A percentile compares a stretch with the other conserved stretches of the same genome.
Evolutionary conservation across 2,797 vertebrate species (phyloP).

Genomic region (Ptychobarbus kaznakovi): DNA sequence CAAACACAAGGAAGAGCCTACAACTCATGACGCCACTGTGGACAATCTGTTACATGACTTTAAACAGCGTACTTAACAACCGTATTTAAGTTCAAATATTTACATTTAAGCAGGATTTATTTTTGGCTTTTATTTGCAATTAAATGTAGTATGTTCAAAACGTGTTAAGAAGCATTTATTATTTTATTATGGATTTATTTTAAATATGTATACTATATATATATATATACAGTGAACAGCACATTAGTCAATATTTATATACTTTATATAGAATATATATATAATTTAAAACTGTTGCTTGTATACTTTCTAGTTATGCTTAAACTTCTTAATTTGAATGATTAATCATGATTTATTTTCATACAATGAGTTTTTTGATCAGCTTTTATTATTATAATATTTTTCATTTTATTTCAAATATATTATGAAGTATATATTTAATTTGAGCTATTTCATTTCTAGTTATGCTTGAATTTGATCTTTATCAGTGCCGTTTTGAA

Average conservation of each 20-base stretch:
- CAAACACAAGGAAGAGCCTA: slow-evolving; percentile 59
- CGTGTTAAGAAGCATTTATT: background rate
- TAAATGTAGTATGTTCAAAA: background rate
- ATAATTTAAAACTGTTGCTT: background rate
- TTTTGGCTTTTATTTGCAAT: background rate
- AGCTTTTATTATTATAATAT: background rate
- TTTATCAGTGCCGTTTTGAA: background rate
- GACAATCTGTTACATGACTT: slow-evolving; percentile 30
- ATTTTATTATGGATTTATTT: background rate
- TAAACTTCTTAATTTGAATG: background rate
- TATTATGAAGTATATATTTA: background rate
- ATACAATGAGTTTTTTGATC: background rate
- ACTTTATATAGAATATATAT: too few species aligned
- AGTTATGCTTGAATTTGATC: background rate
- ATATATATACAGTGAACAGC: too few species aligned
- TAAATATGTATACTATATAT: background rate
- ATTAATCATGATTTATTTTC: background rate
- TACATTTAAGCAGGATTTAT: background rate
- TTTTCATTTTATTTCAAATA: background rate
- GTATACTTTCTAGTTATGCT: background rate
- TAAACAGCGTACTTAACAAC: background rate
- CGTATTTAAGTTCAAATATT: background rate
- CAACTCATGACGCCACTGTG: background rate
- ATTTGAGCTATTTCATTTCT: background rate
- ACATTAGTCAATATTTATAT: too few species aligned